These are phyloP conservation scores for Tinea trinotella DNA, from an alignment of 2,888 invertebrate genomes.

Conservation along the genomic window DNA sequence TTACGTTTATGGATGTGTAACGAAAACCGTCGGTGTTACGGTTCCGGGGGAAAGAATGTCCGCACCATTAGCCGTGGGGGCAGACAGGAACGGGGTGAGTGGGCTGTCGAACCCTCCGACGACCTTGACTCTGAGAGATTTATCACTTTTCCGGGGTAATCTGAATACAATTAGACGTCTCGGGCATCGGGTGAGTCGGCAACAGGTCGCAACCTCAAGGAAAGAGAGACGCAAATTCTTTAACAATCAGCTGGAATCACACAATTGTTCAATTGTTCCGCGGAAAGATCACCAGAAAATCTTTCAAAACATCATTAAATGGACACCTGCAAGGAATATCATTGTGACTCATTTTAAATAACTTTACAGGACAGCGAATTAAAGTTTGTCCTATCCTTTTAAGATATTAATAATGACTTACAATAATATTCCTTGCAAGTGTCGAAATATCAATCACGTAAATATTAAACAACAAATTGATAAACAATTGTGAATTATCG, in stretches of 20 bases:
- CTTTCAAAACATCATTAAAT: too few species aligned
- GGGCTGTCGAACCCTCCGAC: constrained; percentile 64
- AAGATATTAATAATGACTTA: too few species aligned
- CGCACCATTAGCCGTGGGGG: constrained; percentile 62
- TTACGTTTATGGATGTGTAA: constrained; percentile 11
- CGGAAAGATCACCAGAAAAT: too few species aligned
- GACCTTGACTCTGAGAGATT: constrained; percentile 67
- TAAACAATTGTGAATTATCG: too few species aligned
- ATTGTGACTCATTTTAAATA: too few species aligned
- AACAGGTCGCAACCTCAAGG: constrained; percentile 38
- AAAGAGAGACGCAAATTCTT: not conserved
- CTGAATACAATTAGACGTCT: constrained; percentile 67
- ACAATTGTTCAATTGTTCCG: not conserved
- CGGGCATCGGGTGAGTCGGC: constrained; percentile 45
- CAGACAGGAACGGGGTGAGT: constrained; percentile 53
- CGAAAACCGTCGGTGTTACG: not conserved
- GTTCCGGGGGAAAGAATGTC: constrained; percentile 49
- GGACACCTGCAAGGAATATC: too few species aligned
- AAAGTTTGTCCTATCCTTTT: too few species aligned
- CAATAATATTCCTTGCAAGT: too few species aligned
- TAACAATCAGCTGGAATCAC: not conserved
- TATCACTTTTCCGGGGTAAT: constrained; percentile 66
- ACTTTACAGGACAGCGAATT: too few species aligned
- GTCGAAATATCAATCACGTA: too few species aligned
- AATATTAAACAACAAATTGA: too few species aligned